A percentile compares a stretch with the other conserved stretches of the same genome.
These are phyloP conservation scores for Hedya salicella DNA, from an alignment of 2,888 invertebrate genomes.

Conservation along the genomic window DNA sequence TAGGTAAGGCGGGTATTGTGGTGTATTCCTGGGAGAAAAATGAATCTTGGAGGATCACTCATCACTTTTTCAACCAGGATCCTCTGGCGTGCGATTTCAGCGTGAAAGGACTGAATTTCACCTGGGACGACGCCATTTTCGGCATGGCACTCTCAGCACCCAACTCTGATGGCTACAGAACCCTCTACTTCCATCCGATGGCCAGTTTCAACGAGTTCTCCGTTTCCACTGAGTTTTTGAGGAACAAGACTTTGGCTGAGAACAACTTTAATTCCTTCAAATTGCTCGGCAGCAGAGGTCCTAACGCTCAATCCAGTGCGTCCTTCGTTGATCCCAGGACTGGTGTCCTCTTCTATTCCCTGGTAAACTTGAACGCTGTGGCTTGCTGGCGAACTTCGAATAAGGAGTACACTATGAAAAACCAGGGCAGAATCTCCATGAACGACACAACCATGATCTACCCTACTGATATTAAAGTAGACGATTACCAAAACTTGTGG, in stretches of 20 bases:
- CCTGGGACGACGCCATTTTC: conserved; percentile 92
- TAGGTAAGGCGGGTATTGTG: conserved; percentile 88
- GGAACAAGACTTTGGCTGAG: conserved; percentile 84
- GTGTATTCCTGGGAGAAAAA: conserved; percentile 91
- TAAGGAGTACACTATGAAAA: conserved; percentile 87
- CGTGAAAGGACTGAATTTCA: conserved; percentile 88
- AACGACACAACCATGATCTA: conserved; percentile 89
- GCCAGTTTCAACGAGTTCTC: conserved; percentile 91
- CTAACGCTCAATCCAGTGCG: conserved; percentile 89
- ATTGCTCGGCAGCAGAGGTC: conserved; percentile 88
- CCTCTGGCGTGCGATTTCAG: conserved; percentile 90
- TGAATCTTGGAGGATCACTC: conserved; percentile 90
- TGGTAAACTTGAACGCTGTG: conserved; percentile 90
- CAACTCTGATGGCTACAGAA: conserved; percentile 87
- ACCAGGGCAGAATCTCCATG: conserved; percentile 90
- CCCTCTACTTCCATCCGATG: conserved; percentile 92
- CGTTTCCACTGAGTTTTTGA: conserved; percentile 88
- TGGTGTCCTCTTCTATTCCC: conserved; percentile 90
- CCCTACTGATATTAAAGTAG: conserved; percentile 92
- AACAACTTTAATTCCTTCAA: conserved; percentile 87
- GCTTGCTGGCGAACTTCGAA: conserved; percentile 91
- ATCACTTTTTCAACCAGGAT: conserved; percentile 89
- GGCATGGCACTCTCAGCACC: conserved; percentile 89
- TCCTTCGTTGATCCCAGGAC: conserved; percentile 89
- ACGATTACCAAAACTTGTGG: conserved; percentile 89